Percentiles rank a stretch among this genome's conserved stretches.
Conservation (phyloP, 2,888 invertebrate species). For the Diachrysia chrysitis region DNA sequence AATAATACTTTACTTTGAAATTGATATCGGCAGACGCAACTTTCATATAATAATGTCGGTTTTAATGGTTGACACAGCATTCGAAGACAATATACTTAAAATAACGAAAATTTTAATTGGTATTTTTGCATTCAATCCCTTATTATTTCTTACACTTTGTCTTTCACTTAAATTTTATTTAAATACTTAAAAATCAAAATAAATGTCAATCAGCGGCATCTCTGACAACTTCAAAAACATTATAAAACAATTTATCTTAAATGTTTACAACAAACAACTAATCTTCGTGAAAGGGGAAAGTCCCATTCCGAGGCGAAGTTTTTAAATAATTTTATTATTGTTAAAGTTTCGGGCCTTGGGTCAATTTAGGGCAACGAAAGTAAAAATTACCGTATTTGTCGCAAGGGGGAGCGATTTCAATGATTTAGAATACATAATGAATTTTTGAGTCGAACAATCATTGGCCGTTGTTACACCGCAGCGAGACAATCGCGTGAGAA, state of each 20-base stretch:
- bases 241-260: constrained; percentile 44
- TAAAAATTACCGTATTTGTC: constrained; percentile 60
- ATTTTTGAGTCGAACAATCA: constrained; percentile 50
- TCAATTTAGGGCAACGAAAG: constrained; percentile 52
- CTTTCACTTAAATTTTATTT: not conserved
- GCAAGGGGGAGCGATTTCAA: constrained; percentile 48
- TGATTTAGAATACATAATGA: constrained; percentile 56
- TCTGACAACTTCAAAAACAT: constrained; percentile 33
- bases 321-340: constrained; percentile 64
- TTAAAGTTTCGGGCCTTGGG: constrained; percentile 53
- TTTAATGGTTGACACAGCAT: too few species aligned
- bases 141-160: too few species aligned
- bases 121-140: too few species aligned
- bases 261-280: constrained; percentile 52
- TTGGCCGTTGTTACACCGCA: constrained; percentile 46
- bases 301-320: constrained; percentile 54
- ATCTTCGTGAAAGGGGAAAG: constrained; percentile 53
- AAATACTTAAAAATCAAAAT: not conserved
- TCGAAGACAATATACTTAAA: too few species aligned
- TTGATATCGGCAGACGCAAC: too few species aligned
- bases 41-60: too few species aligned
- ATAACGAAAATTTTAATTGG: too few species aligned
- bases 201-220: constrained; percentile 24
- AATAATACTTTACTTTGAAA: too few species aligned
- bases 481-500: not conserved